Evolutionary conservation across 2,113 vertebrate species (phyloP).

Genomic region (Phylloscopus trochiloides): DNA sequence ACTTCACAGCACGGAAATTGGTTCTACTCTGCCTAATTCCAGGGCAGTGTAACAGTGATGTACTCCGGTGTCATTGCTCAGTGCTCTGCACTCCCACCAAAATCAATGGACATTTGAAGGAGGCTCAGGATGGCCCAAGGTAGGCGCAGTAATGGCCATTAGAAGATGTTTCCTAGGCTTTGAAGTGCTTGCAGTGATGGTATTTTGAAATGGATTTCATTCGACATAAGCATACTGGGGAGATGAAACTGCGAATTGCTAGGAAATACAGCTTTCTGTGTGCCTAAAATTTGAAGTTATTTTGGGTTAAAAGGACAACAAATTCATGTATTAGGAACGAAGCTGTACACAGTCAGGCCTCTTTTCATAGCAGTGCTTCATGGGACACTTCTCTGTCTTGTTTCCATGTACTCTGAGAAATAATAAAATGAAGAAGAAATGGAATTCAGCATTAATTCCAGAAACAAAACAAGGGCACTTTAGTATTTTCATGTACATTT

Average conservation of each 20-base stretch:
- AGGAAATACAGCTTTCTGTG: background rate
- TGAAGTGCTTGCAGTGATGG: background rate
- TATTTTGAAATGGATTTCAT: background rate
- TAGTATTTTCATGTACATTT: background rate
- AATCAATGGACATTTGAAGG: background rate
- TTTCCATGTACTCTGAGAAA: background rate
- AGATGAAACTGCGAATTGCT: background rate
- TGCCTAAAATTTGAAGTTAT: background rate
- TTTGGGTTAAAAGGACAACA: background rate
- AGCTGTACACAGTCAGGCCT: background rate
- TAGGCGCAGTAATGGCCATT: background rate
- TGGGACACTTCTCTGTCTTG: background rate
- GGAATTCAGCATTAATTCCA: background rate
- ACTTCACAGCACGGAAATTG: background rate
- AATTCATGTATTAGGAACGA: background rate
- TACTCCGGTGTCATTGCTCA: background rate
- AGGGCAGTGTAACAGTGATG: background rate
- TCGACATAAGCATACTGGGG: background rate
- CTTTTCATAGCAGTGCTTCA: background rate
- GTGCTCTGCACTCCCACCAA: background rate
- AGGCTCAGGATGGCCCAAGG: background rate
- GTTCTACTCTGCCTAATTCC: background rate
- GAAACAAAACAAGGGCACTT: background rate
- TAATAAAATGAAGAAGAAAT: background rate
- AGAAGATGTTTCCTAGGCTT: background rate